Evolutionary conservation across 2,113 vertebrate genomes (phyloP), one percentile per base, ranked within the genome.

Genomic region (mouse (Mus musculus)): DNA sequence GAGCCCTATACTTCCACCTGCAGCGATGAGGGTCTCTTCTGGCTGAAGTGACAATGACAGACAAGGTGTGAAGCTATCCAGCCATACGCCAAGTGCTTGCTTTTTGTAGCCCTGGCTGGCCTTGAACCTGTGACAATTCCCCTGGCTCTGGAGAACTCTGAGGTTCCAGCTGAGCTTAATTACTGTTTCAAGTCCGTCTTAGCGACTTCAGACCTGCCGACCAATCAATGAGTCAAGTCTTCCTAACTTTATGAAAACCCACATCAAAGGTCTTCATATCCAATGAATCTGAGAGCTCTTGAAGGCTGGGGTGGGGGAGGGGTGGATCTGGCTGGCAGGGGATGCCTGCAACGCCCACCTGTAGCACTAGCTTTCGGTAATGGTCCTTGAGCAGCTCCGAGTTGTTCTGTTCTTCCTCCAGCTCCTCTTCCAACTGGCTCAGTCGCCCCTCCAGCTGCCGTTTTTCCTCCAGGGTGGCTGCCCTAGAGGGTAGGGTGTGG

Each of bases 381-480:
- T 99, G 98, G 91, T 99, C 99, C 0, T 98, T 95, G 24, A 99
- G 33, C 75, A 99, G 98, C 93, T 99, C 99, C 0, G 98, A 92
- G 63, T 99, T 99, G 54, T 96, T 98, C 98, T 99, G 99, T 92
- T 99, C 99, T 95, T 99, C 99, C 92, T 99, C 99, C 93, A 99
- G 97, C 94, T 99, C 99, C 96, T 99, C 99, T 67, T 99, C 99
- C 97, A 99, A 96, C 96, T 99, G 99, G 92, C 96, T 97, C 63
- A 99, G 98, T 39, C 99, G 98, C 1, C 98, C 97, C 49, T 99
- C 99, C 94, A 99, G 97, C 96, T 99, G 98, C 24, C 99, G 97
- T 94, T 99, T 99, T 98, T 99, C 99, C 33, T 99, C 99, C 91
- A 98, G 94, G 30, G 99, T 88, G 0, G 98, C 98, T 0, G 98